Conservation (phyloP, 2,113 vertebrate genomes). For the Hydropotes inermis region DNA sequence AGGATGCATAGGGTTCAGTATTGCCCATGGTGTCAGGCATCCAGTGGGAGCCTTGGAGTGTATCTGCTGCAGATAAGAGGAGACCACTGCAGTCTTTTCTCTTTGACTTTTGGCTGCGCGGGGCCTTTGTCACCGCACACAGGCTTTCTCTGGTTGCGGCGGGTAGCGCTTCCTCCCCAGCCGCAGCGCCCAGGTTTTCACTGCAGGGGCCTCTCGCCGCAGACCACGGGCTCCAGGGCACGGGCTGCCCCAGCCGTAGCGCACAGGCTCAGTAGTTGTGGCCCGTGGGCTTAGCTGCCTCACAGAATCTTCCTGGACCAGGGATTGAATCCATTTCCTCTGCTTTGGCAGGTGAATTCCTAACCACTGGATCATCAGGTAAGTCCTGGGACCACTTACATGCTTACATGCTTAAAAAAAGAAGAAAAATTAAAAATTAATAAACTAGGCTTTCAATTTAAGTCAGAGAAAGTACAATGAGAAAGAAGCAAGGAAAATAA, state of each 20-base stretch:
- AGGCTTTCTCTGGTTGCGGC: background rate
- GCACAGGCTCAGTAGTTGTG: background rate
- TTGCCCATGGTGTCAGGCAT: background rate
- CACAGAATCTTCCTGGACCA: background rate
- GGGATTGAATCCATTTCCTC: background rate
- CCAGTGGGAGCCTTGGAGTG: background rate
- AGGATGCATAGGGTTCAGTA: background rate
- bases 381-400: background rate
- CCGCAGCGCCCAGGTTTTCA: rapidly evolving
- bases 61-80: background rate
- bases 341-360: background rate
- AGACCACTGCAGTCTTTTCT: background rate
- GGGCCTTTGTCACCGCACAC: background rate
- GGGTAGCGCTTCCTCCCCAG: background rate
- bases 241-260: background rate
- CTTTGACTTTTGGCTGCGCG: background rate
- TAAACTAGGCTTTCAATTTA: background rate
- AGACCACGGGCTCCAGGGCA: background rate
- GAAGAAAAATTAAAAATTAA: background rate
- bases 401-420: background rate
- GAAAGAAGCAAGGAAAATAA: background rate
- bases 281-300: background rate
- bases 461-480: background rate
- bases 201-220: background rate
- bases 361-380: background rate